Conservation (phyloP, 2,888 invertebrate species). For the Acleris laterana region DNA sequence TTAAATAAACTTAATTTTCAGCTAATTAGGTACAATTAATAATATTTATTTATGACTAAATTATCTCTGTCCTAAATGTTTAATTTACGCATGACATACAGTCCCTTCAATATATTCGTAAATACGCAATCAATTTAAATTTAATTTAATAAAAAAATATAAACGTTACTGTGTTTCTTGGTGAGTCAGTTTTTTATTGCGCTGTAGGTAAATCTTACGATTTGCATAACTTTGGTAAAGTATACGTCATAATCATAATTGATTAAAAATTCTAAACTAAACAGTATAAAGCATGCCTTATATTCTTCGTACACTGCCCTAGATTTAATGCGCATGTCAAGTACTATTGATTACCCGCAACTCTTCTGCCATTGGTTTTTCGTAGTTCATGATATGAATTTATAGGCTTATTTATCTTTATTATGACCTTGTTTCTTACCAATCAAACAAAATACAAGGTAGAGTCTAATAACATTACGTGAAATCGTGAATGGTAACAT, state of each 20-base stretch:
- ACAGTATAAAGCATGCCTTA: slow-evolving; percentile 41
- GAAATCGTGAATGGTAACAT: slow-evolving; percentile 20
- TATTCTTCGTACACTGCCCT: slow-evolving; percentile 58
- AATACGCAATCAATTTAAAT: too few species aligned
- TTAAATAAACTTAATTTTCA: too few species aligned
- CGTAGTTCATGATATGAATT: neutral
- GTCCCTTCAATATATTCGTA: too few species aligned
- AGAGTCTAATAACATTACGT: neutral
- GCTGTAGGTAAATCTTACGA: neutral
- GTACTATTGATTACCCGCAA: slow-evolving; percentile 70
- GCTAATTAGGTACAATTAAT: too few species aligned
- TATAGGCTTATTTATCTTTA: too few species aligned
- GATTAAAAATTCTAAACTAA: slow-evolving; percentile 11
- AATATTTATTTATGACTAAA: too few species aligned
- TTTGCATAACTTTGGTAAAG: slow-evolving; percentile 1
- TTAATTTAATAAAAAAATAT: too few species aligned
- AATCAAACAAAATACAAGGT: too few species aligned
- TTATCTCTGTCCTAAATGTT: too few species aligned
- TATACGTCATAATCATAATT: neutral
- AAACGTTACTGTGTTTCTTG: too few species aligned
- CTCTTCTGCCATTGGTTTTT: slow-evolving; percentile 53
- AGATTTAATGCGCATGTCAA: slow-evolving; percentile 80
- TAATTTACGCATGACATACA: too few species aligned
- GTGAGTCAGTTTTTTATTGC: neutral
- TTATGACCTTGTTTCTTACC: too few species aligned